A percentile compares a stretch with the other conserved stretches of the same genome.
Conservation (phyloP, 2,113 vertebrate genomes). For the Platanista minor region DNA sequence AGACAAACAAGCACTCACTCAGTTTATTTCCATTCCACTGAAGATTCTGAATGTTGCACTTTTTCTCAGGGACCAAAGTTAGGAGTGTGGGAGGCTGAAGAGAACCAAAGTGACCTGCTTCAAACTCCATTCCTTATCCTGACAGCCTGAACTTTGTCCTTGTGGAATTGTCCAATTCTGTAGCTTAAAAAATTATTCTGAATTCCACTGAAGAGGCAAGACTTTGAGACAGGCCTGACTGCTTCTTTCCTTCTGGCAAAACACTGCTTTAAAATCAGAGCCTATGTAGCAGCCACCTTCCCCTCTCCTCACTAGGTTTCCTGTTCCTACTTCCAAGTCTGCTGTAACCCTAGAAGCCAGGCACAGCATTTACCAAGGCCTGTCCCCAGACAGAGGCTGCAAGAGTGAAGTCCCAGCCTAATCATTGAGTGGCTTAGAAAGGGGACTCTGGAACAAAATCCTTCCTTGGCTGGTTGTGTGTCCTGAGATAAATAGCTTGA, state of each 20-base stretch:
- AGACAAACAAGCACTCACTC: not conserved
- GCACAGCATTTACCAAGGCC: not conserved
- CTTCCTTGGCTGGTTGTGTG: not conserved
- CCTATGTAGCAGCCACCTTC: not conserved
- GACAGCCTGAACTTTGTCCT: not conserved
- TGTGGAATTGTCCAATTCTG: not conserved
- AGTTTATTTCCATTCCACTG: not conserved
- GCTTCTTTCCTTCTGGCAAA: not conserved
- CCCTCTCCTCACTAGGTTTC: not conserved
- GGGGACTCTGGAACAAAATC: not conserved
- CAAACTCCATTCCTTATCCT: not conserved
- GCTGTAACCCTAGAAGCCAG: not conserved
- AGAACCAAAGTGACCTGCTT: not conserved
- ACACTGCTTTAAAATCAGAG: not conserved
- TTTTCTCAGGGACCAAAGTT: not conserved
- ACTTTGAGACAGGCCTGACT: not conserved
- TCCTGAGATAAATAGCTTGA: conserved; percentile 34
- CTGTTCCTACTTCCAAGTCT: not conserved
- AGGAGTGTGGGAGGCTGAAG: not conserved
- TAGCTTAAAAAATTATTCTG: not conserved
- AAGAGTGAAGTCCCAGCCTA: not conserved
- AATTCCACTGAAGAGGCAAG: not conserved
- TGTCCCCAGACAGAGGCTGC: not conserved
- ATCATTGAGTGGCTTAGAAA: not conserved
- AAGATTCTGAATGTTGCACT: not conserved